A percentile compares a stretch with the other conserved stretches of the same genome.
phyloP scores from a whole-genome alignment of 2,888 invertebrate genomes.

The Merodon equestris region DNA sequence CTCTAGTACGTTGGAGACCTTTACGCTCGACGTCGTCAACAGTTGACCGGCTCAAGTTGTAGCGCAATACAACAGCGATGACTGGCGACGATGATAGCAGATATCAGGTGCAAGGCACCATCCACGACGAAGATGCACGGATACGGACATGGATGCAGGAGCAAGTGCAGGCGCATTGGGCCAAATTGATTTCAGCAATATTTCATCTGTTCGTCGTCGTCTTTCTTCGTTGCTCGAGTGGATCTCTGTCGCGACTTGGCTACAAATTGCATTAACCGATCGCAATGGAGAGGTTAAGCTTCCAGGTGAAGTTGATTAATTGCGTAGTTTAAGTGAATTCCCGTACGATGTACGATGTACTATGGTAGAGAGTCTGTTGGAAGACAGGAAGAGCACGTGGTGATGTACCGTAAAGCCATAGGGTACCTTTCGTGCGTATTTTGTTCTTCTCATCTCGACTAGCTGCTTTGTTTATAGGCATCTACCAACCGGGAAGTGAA shows the following conservation, averaged over 20 bases:
- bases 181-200: constrained; percentile 67
- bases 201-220: constrained; percentile 54
- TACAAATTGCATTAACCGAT: constrained; percentile 61
- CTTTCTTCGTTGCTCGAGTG: constrained; percentile 3
- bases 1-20: constrained; percentile 41
- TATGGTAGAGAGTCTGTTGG: not conserved
- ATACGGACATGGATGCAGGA: too few relatives aligned
- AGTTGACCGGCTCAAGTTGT: constrained; percentile 13
- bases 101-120: constrained; percentile 60
- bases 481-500: constrained; percentile 18
- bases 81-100: constrained; percentile 61
- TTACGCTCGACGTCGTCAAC: constrained; percentile 54
- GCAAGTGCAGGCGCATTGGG: constrained; percentile 34
- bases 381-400: constrained; percentile 16
- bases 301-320: constrained; percentile 63
- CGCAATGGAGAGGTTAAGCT: constrained; percentile 62
- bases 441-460: constrained; percentile 17
- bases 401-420: constrained; percentile 15
- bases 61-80: constrained; percentile 57
- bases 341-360: not conserved
- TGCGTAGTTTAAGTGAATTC: constrained; percentile 59
- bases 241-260: constrained; percentile 13
- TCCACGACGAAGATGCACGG: not conserved
- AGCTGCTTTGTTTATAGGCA: not conserved
- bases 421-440: constrained; percentile 23